These are phyloP conservation scores for Drosophila sechellia DNA, from an alignment of 1,140 invertebrate genomes.

Conservation along the genomic window DNA sequence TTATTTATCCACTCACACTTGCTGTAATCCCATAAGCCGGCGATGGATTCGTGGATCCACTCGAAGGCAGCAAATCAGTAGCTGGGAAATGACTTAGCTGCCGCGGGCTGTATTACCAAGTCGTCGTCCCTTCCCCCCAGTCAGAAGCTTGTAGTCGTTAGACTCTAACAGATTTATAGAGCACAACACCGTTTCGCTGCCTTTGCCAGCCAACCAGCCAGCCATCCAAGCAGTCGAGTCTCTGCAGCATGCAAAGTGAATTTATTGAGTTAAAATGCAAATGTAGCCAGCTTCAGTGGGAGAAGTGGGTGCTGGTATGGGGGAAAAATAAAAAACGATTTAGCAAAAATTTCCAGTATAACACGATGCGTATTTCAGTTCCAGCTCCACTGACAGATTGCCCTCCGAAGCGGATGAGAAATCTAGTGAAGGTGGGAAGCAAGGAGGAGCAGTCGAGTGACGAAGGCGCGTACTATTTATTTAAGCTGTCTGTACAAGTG, in stretches of 20 bases:
- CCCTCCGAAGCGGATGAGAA: conserved; percentile 28
- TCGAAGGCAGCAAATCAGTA: conserved; percentile 63
- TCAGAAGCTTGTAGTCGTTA: conserved; percentile 50
- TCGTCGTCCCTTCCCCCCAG: neutral
- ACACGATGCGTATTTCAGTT: conserved; percentile 62
- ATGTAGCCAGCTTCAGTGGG: conserved; percentile 52
- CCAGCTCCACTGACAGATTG: conserved; percentile 65
- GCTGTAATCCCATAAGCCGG: conserved; percentile 61
- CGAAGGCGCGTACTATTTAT: conserved; percentile 69
- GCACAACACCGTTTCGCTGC: conserved; percentile 51
- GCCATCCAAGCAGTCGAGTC: conserved; percentile 18
- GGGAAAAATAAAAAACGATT: conserved; percentile 52
- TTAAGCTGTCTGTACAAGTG: conserved; percentile 78
- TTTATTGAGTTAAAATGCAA: conserved; percentile 84
- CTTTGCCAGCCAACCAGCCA: conserved; percentile 46
- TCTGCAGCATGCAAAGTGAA: conserved; percentile 79
- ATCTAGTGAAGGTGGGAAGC: neutral
- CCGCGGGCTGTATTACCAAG: conserved; percentile 61
- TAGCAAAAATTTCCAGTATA: conserved; percentile 73
- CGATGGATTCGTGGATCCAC: conserved; percentile 46
- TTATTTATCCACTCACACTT: conserved; percentile 68
- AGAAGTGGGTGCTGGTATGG: neutral
- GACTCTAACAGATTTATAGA: conserved; percentile 79
- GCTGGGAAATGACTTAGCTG: conserved; percentile 63
- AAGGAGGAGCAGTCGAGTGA: conserved; percentile 8